Evolutionary conservation across 2,113 vertebrate genomes (phyloP), one percentile per base, ranked within the genome.

Genomic region (Mesocricetus auratus): DNA sequence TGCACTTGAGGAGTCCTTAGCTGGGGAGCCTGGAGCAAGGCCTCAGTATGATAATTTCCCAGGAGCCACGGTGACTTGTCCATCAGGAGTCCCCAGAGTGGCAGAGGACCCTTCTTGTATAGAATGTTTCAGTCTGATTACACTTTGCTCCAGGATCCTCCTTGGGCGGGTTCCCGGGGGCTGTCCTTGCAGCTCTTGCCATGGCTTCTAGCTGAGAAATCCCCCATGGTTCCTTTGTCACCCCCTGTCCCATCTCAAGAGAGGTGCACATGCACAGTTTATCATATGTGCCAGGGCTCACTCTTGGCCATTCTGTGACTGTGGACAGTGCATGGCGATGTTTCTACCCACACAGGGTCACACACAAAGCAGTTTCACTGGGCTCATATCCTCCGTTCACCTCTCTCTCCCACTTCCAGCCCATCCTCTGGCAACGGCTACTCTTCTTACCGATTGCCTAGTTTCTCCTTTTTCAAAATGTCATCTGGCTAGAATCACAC

Each of bases 101-200:
- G 36, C 56, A 2, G 60, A 53, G 36, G 77, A 47, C 0, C 0
- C 50, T 60, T 24, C 22, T 7, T 1, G 1, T 8, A 26, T 11
- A 17, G 50, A 0, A 8, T 0, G 0, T 22, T 69, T 58, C 33
- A 15, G 11, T 75, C 60, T n/a, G 12, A 7, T 16, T 0, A 45
- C n/a, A 21, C 29, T 0, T 19, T 13, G n/a, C 45, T 62, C 68
- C 10, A 31, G 73, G 64, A 85, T 60, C 82, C 82, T 64, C 29
- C 82, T 21, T 47, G 60, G 42, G 39, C 21, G 39, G 81, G 82
- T 33, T 64, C 60, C 39, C 26, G 60, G 39, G 82, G 83, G 60
- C 29, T 19, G 4, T 33, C 83, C 60, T 45, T 66, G 83, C 17
- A 33, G 16, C 7, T 10, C n/a, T 39, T 42, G 47, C 13, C 56